Evolutionary conservation across 2,113 vertebrate species (phyloP).

Genomic region (Hippocampus mohnikei): DNA sequence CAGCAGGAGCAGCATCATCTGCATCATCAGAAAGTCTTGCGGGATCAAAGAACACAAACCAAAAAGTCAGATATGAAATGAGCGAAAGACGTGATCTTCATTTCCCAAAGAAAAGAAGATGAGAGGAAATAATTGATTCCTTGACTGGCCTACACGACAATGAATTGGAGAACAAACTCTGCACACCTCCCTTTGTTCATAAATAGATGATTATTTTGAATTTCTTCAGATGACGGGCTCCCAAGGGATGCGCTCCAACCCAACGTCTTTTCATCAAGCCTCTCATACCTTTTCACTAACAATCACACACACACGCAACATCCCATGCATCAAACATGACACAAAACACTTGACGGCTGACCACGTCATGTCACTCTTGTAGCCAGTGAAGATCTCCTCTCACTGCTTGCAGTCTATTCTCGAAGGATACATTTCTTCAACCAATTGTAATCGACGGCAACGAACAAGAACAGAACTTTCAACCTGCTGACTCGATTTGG

Average conservation of each 20-base stretch:
- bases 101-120: conserved; percentile 51
- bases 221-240: conserved; percentile 69
- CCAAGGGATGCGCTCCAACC: conserved; percentile 49
- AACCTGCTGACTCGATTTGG: too few species aligned
- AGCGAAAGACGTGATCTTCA: conserved; percentile 57
- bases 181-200: conserved; percentile 62
- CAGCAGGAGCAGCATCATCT: conserved; percentile 52
- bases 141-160: conserved; percentile 49
- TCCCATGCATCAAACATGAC: neutral
- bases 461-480: too few species aligned
- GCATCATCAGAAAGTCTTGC: conserved; percentile 55
- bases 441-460: too few species aligned
- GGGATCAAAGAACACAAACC: conserved; percentile 64
- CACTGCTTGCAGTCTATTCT: neutral
- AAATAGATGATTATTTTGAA: conserved; percentile 76
- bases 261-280: neutral
- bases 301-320: neutral
- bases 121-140: conserved; percentile 51
- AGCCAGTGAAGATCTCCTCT: too few species aligned
- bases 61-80: conserved; percentile 47
- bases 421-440: neutral
- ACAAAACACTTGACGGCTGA: neutral
- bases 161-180: conserved; percentile 52
- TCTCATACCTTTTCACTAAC: neutral
- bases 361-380: too few species aligned